A percentile compares a stretch with the other conserved stretches of the same genome.
Conservation (phyloP, 2,888 invertebrate species). For the Drepanosiphum platanoidis region DNA sequence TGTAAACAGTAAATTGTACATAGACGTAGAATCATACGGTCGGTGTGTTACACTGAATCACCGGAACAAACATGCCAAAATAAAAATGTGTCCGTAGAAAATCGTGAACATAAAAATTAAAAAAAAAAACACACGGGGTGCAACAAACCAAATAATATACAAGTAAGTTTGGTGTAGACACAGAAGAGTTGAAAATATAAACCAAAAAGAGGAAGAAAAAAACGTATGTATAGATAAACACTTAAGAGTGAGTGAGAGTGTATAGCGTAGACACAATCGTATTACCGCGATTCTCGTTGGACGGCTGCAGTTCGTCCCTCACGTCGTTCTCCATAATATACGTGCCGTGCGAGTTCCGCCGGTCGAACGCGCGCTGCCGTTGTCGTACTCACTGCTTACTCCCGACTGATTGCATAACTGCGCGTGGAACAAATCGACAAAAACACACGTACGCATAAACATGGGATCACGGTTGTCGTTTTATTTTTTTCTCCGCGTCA, state of each 20-base stretch:
- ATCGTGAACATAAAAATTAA: no score
- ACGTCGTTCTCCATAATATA: constrained; percentile 45
- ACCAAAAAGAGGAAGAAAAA: background rate
- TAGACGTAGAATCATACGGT: background rate
- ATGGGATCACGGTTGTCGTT: no score
- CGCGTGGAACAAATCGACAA: no score
- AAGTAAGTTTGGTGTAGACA: background rate
- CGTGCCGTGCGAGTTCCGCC: background rate
- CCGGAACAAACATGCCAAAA: constrained; percentile 33
- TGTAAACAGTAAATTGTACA: background rate
- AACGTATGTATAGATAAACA: background rate
- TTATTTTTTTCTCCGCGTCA: background rate
- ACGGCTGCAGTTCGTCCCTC: constrained; percentile 6
- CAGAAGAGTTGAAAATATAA: background rate
- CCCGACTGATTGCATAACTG: background rate
- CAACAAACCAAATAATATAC: constrained; percentile 49
- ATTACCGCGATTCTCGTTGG: constrained; percentile 33
- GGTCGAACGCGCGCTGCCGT: background rate
- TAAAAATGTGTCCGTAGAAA: constrained; percentile 8
- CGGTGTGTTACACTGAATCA: constrained; percentile 24
- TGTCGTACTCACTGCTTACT: background rate
- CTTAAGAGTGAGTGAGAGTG: background rate
- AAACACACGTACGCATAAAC: background rate
- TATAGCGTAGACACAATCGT: background rate
- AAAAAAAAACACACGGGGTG: constrained; percentile 47